Conservation (phyloP, 2,888 invertebrate species). For the Falcaria lacertinaria region DNA sequence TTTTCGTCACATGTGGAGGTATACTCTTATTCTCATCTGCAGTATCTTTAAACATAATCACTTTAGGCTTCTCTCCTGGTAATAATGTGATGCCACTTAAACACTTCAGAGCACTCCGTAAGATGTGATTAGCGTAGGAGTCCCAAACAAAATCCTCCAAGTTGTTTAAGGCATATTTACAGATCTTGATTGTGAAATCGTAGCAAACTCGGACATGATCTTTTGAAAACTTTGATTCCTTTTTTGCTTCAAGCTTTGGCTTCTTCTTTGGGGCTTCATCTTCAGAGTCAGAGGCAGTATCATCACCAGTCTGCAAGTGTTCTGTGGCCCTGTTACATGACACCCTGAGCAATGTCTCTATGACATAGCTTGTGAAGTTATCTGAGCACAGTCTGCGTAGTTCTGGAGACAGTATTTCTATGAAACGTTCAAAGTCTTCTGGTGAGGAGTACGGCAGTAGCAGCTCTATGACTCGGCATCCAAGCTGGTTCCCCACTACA, state of each 20-base stretch:
- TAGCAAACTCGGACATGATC: slow-evolving; percentile 79
- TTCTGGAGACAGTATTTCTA: slow-evolving; percentile 81
- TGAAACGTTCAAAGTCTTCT: slow-evolving; percentile 81
- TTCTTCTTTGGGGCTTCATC: slow-evolving; percentile 48
- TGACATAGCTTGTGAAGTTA: slow-evolving; percentile 88
- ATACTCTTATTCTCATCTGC: slow-evolving; percentile 46
- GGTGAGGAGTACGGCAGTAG: slow-evolving; percentile 84
- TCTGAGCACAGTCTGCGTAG: slow-evolving; percentile 86
- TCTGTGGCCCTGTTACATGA: slow-evolving; percentile 76
- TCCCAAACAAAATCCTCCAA: slow-evolving; percentile 91
- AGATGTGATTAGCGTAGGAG: slow-evolving; percentile 86
- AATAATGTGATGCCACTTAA: slow-evolving; percentile 82
- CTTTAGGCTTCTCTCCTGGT: slow-evolving; percentile 67
- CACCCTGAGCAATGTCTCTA: slow-evolving; percentile 83
- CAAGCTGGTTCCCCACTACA: slow-evolving; percentile 88
- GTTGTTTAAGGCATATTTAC: slow-evolving; percentile 89
- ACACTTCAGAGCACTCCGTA: slow-evolving; percentile 85
- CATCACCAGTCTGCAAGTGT: slow-evolving; percentile 36
- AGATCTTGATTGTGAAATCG: slow-evolving; percentile 83
- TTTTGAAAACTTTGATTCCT: slow-evolving; percentile 47
- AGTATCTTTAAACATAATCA: slow-evolving; percentile 51
- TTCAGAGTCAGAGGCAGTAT: slow-evolving; percentile 19
- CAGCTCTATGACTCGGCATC: slow-evolving; percentile 87
- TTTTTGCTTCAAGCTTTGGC: slow-evolving; percentile 33
- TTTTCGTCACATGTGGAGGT: slow-evolving; percentile 55